Conservation (phyloP, 2,797 vertebrate genomes). For the Gymnodraco acuticeps region DNA sequence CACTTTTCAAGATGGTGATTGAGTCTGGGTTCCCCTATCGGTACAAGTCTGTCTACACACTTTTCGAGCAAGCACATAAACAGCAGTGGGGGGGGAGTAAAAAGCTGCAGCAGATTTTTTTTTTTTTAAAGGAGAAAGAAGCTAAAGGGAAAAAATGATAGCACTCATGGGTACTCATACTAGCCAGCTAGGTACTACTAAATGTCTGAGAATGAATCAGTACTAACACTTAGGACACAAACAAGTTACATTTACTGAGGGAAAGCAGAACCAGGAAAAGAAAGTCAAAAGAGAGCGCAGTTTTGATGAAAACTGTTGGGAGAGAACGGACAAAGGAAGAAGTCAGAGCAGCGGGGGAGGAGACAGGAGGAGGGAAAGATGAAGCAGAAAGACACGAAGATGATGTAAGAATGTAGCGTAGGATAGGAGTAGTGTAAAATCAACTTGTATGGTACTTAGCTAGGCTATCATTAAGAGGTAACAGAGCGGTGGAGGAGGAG, state of each 20-base stretch:
- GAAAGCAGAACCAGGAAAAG: conserved; percentile 26
- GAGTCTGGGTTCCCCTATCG: conserved; percentile 17
- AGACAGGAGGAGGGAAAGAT: conserved; percentile 3
- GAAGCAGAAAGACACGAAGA: conserved; percentile 53
- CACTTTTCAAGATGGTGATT: conserved; percentile 28
- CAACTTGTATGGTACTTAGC: conserved; percentile 60
- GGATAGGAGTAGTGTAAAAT: conserved; percentile 63
- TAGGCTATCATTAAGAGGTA: background rate
- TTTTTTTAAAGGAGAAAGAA: background rate
- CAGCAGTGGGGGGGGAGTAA: background rate
- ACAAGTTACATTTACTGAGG: conserved; percentile 69
- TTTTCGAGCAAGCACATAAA: conserved; percentile 12
- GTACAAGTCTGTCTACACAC: conserved; percentile 7
- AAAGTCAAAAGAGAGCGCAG: conserved; percentile 34
- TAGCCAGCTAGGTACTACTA: conserved; percentile 61
- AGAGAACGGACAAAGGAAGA: conserved; percentile 54
- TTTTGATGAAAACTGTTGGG: conserved; percentile 25
- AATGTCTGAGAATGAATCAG: conserved; percentile 38
- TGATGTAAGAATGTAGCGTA: conserved; percentile 71
- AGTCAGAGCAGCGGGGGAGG: conserved; percentile 24
- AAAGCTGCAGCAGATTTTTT: conserved; percentile 28
- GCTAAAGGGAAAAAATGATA: background rate
- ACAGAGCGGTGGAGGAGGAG: background rate
- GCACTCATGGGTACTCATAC: conserved; percentile 21
- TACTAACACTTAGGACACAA: conserved; percentile 60